Evolutionary conservation across 2,113 vertebrate genomes (phyloP).

Genomic region (Notarius lentiginosus): DNA sequence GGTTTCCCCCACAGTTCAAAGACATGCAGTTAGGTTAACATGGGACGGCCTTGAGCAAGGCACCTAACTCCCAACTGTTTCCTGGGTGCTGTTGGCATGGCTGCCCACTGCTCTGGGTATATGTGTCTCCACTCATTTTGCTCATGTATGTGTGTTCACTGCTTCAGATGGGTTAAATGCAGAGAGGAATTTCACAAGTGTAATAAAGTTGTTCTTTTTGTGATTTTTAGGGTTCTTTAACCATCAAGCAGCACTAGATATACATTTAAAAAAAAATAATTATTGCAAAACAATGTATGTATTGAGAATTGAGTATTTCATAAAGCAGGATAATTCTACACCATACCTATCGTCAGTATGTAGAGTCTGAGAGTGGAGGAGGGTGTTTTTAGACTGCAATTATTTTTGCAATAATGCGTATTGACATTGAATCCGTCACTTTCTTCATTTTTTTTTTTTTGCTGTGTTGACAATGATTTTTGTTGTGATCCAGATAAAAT

Average conservation of each 20-base stretch:
- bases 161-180: too few species aligned
- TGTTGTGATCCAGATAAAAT: constrained; percentile 33
- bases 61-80: too few species aligned
- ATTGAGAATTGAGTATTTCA: background rate
- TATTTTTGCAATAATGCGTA: background rate
- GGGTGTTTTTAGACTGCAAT: background rate
- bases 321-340: background rate
- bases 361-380: background rate
- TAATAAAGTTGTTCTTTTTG: too few species aligned
- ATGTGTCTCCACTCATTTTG: too few species aligned
- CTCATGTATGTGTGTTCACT: too few species aligned
- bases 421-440: constrained; percentile 14
- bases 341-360: background rate
- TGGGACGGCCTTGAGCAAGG: too few species aligned
- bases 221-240: too few species aligned
- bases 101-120: too few species aligned
- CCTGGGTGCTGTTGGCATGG: too few species aligned
- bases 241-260: background rate
- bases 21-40: too few species aligned
- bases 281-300: background rate
- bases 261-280: background rate
- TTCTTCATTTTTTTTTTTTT: constrained; percentile 15
- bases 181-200: too few species aligned
- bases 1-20: too few species aligned
- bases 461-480: constrained; percentile 17